Evolutionary conservation across 2,888 invertebrate species (phyloP), one percentile per base, ranked within the genome.

Genomic region (Tetragonisca angustula): DNA sequence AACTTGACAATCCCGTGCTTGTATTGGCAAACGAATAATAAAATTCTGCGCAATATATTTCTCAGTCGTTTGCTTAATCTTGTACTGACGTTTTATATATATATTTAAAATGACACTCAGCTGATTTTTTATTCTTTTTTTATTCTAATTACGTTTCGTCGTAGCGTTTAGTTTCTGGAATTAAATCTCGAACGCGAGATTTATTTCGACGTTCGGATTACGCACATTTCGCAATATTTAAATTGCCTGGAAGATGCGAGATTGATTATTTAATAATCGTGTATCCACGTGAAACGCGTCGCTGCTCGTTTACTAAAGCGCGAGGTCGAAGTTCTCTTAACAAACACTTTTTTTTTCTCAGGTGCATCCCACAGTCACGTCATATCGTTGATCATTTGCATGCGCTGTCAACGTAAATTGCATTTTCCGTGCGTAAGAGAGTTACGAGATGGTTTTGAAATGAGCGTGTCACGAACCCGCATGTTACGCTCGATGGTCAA

Each of bases 391-490:
- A 65, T 59, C 24, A 56, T n/a, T 59, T 17, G 36, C 24, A 62
- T 27, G 32, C 27, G 5, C 24, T 17, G 27, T 43, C 21, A 9
- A 19, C 17, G 50, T 19, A 4, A 19, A 21, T 19, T 49, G 43
- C 11, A 3, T n/a, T 21, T 61, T 69, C 36, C 32, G 5, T 36
- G 24, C 36, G 32, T 6, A 56, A 65, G 21, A n/a, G 15, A n/a
- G 15, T 78, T 56, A 78, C 5, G 24, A 65, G 64, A 65, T 3
- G 17, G 9, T 49, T 50, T 11, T 21, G 56, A 67, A 56, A 73
- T 50, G 43, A 36, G 49, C 71, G 49, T 32, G 67, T 74, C 59
- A 52, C 50, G 13, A 36, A 74, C 4, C 49, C 32, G 17, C 21
- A 24, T 19, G 24, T 24, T 19, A 27, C 59, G n/a, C 27, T 17